Evolutionary conservation across 1,140 invertebrate genomes (phyloP).

Genomic region (Papilio helenus): DNA sequence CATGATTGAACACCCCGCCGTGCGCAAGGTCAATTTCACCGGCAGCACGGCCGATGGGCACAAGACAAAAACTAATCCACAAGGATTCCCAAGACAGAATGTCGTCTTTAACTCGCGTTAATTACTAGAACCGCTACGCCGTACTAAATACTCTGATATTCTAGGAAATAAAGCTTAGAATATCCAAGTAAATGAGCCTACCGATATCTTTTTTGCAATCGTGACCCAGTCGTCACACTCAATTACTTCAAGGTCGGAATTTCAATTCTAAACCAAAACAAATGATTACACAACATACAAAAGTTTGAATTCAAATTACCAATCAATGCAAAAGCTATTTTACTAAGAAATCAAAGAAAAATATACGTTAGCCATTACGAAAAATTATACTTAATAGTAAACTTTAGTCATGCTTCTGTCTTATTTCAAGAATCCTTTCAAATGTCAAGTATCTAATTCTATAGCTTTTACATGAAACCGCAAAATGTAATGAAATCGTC

Average conservation of each 20-base stretch:
- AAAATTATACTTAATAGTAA: neutral
- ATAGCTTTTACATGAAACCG: slow-evolving; percentile 10
- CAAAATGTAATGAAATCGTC: slow-evolving; percentile 17
- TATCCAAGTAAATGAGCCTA: neutral
- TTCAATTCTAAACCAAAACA: slow-evolving; percentile 11
- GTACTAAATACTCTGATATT: neutral
- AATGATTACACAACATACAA: slow-evolving; percentile 10
- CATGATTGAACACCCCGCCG: too few relatives aligned
- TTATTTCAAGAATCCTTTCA: neutral
- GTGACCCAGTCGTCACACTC: neutral
- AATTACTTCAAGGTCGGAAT: neutral
- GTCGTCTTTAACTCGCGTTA: neutral
- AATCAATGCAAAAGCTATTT: neutral
- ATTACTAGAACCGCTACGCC: neutral
- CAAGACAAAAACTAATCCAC: neutral
- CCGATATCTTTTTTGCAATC: neutral
- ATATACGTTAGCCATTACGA: neutral
- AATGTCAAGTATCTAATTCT: neutral
- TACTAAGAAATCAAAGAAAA: neutral
- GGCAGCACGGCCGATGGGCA: too few relatives aligned
- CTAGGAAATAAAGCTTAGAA: neutral
- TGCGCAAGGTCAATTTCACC: too few relatives aligned
- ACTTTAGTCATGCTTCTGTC: neutral
- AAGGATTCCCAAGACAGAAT: neutral
- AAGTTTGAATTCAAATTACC: neutral